Conservation (phyloP, 1,140 invertebrate species). For the Drosophila sp. region DNA sequence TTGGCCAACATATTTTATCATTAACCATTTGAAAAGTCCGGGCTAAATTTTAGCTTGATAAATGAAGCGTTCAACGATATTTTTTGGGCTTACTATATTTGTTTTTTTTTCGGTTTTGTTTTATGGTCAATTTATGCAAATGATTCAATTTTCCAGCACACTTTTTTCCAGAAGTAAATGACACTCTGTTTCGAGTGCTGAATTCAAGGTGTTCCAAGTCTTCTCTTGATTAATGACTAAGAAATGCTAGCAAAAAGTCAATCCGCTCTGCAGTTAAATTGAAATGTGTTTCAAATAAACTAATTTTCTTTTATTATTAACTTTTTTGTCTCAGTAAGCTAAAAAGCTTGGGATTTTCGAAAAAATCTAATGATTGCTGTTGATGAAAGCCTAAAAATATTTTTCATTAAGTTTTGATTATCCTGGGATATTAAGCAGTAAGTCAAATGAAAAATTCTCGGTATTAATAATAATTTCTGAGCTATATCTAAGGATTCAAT, state of each 20-base stretch:
- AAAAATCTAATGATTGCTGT: no score
- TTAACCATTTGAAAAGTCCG: slow-evolving; percentile 40
- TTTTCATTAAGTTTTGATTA: no score
- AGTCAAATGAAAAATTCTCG: no score
- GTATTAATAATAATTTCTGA: no score
- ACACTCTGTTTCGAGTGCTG: slow-evolving; percentile 23
- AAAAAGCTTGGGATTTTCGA: no score
- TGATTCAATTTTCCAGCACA: slow-evolving; percentile 42
- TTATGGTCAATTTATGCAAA: slow-evolving; percentile 79
- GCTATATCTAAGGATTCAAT: no score
- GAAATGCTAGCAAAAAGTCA: slow-evolving; percentile 35
- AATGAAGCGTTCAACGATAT: slow-evolving; percentile 59
- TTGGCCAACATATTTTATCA: slow-evolving; percentile 67
- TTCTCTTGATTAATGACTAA: slow-evolving; percentile 64
- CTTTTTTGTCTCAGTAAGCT: background rate
- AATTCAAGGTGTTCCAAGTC: slow-evolving; percentile 53
- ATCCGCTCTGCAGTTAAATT: slow-evolving; percentile 40
- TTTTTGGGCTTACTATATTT: slow-evolving; percentile 24
- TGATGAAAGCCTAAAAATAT: no score
- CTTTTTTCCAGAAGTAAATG: slow-evolving; percentile 52
- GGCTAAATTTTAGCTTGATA: slow-evolving; percentile 61
- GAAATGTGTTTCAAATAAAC: slow-evolving; percentile 45
- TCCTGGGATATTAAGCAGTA: no score
- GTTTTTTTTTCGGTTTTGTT: slow-evolving; percentile 55
- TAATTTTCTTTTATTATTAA: slow-evolving; percentile 11